Evolutionary conservation across 2,888 invertebrate genomes (phyloP), one percentile per base, ranked within the genome.

Genomic region (Scaptomyza tumidula): DNA sequence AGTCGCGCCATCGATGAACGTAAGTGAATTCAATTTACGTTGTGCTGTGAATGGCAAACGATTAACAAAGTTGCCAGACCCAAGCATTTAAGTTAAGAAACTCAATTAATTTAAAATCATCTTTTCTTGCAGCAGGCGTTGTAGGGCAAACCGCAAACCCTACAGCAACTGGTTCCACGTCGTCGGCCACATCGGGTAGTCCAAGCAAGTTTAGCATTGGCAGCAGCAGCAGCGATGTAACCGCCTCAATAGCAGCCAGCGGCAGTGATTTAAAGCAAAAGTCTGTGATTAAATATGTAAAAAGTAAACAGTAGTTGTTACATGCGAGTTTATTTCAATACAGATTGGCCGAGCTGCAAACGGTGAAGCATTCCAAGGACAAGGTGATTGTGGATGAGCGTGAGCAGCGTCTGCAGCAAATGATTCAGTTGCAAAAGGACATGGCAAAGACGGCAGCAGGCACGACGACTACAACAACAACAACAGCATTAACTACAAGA

Each of bases 341-440:
- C 52, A 91, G 91, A 77, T 71, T 91, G 54, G 95, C 95, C 7
- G 95, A 97, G 92, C 92, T 97, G 77, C 96, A 95, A 83, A 94
- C 93, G 61, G 95, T 96, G 71, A 94, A 94, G 73, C 96, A 97
- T 91, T 94, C 94, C 79, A 95, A 95, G 86, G 97, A 97, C 92
- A 95, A 96, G 82, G 93, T 94, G 50, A 92, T 97, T 75, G 94
- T 95, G 50, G 95, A 96, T 69, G 96, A 97, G 79, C 95, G 96
- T 87, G 95, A 96, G 78, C 93, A 94, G 82, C 93, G 96, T 29
- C 94, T 96, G 68, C 94, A 96, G 65, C 96, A 96, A 92, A 94
- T 96, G 94, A 94, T 95, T 35, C 93, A 96, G 71, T 92, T 96
- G 90, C 95, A 95, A 78, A 94, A 95, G 62, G 96, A 96, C 90